Base-by-base conservation (phyloP, 2,888 invertebrate species). In the Nudaria mundana region DNA sequence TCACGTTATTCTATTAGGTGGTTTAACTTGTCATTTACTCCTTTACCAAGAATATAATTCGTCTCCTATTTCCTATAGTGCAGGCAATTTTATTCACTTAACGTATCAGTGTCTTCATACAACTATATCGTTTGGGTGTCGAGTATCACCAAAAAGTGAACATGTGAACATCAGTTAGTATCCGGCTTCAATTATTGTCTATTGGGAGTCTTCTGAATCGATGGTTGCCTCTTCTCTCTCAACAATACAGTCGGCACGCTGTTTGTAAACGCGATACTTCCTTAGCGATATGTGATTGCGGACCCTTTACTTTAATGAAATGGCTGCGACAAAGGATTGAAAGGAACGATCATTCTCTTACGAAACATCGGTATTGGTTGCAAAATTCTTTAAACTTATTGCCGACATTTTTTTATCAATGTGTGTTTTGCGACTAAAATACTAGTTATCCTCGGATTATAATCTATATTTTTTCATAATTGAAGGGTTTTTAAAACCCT, bases 211-310 rank as follows among this genome's bases (percentile, higher is more conserved):
- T 66, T 70, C 44, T 26, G 30, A 47, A 22, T 44, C 30, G 51
- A 39, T 38, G 56, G 51, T 40, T 48, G 46, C 18, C 42, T 30
- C 34, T 63, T 59, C 62, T 60, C 62, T 59, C 62, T 60, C 66
- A 68, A 81, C 83, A 86, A 83, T 83, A 75, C 78, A 76, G 76
- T 77, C 89, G 89, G 89, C 74, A 67, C 71, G 58, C 66, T 81
- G 76, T 85, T 70, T 88, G 89, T 84, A 84, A 84, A 89, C 74
- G 83, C 78, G 89, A 89, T 89, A 89, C 89, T 89, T 89, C 89
- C 88, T 82, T 71, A 76, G 68, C 77, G 76, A 28, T 79, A 77
- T 83, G 75, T 80, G 84, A 85, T 81, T 84, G 82, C 78, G 84
- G 84, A 78, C 72, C 78, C 78, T 84, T 84, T 80, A 77, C 80